Conservation (phyloP, 64 coral and sea anemone species). For the Pachyseris speciosa region DNA sequence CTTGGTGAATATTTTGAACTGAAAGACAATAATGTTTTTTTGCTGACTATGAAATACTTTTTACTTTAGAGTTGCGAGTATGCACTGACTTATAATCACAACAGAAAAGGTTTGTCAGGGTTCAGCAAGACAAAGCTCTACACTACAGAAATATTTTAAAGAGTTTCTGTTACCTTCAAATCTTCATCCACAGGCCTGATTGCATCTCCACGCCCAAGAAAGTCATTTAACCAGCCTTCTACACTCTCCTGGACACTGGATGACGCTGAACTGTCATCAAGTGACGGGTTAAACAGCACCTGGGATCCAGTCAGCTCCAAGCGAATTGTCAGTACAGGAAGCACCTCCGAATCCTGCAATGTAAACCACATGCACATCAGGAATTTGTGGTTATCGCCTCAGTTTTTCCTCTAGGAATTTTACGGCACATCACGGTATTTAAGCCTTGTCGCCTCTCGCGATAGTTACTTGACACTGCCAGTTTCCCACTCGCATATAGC, state of each 20-base stretch:
- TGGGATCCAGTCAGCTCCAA: conserved; percentile 91
- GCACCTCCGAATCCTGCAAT: conserved; percentile 45
- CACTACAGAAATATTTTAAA: too few species aligned
- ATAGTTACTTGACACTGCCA: too few species aligned
- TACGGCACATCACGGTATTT: too few species aligned
- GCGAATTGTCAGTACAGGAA: conserved; percentile 86
- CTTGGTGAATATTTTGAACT: too few species aligned
- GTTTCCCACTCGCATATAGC: not conserved
- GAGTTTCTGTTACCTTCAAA: conserved; percentile 59
- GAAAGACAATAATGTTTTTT: too few species aligned
- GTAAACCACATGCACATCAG: not conserved
- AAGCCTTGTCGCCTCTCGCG: too few species aligned
- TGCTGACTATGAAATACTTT: too few species aligned
- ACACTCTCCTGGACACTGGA: conserved; percentile 88
- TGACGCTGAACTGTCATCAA: conserved; percentile 82
- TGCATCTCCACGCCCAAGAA: conserved; percentile 77
- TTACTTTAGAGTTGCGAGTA: too few species aligned
- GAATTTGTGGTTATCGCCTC: not conserved
- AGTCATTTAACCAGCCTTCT: conserved; percentile 80
- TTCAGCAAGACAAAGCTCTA: too few species aligned
- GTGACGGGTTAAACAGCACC: conserved; percentile 91
- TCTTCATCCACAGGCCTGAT: conserved; percentile 79
- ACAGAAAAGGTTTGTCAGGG: too few species aligned
- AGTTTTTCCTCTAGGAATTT: too few species aligned
- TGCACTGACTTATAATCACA: too few species aligned